Percentiles rank a stretch among this genome's conserved stretches.
Conservation (phyloP, 2,888 invertebrate species). For the Hydropsyche betteni region DNA sequence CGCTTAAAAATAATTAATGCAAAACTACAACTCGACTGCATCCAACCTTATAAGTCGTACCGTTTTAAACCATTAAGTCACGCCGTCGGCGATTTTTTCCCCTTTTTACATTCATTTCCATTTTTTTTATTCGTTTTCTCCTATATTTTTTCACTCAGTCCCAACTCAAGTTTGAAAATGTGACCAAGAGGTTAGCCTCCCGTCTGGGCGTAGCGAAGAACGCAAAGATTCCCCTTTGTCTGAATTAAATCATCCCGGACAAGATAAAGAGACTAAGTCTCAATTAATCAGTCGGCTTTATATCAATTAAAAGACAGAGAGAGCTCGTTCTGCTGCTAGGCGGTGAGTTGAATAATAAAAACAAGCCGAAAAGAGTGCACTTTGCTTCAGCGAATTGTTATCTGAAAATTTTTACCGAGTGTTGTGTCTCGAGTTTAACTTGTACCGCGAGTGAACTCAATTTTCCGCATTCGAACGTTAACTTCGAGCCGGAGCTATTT, state of each 20-base stretch:
- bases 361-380: constrained; percentile 28
- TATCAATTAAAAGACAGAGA: constrained; percentile 29
- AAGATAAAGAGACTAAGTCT: constrained; percentile 41
- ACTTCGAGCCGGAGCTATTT: no score
- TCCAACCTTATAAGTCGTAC: background rate
- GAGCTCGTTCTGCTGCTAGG: constrained; percentile 2
- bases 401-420: no score
- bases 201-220: background rate
- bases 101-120: background rate
- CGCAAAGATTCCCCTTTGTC: constrained; percentile 33
- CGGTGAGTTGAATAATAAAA: constrained; percentile 34
- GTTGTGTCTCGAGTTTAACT: no score
- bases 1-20: constrained; percentile 22
- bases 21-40: background rate
- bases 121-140: background rate
- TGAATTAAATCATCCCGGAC: constrained; percentile 42
- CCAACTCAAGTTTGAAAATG: constrained; percentile 10
- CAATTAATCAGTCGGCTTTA: constrained; percentile 42
- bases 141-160: background rate
- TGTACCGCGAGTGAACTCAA: no score
- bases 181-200: constrained; percentile 5
- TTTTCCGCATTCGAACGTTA: no score
- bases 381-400: background rate
- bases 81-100: background rate
- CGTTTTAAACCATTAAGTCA: constrained; percentile 4